Percentiles rank a stretch among this genome's conserved stretches.
These are phyloP conservation scores for Hippocampus zosterae DNA, from an alignment of 2,113 vertebrate species.

Conservation along the genomic window DNA sequence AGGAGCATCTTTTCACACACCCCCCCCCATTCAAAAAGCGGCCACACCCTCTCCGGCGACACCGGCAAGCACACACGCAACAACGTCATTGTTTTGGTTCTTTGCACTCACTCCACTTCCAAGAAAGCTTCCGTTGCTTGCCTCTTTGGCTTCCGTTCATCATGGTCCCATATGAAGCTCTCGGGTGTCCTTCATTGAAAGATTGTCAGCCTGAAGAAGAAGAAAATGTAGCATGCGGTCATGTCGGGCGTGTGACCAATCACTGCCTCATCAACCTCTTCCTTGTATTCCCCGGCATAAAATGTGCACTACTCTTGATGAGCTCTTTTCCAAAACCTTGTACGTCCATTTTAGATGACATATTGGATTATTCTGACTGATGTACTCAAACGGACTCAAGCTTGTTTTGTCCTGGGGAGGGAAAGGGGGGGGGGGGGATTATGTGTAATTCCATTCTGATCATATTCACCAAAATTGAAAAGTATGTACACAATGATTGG, in stretches of 20 bases:
- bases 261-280: background rate
- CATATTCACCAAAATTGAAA: background rate
- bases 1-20: slow-evolving; percentile 21
- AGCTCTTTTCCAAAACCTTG: background rate
- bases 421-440: too few species aligned
- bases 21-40: background rate
- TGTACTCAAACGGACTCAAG: background rate
- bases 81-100: slow-evolving; percentile 21
- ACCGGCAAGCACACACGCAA: background rate
- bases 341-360: background rate
- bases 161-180: background rate
- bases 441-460: too few species aligned
- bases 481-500: background rate
- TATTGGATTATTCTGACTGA: background rate
- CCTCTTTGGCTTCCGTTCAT: background rate
- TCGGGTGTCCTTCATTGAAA: background rate
- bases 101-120: slow-evolving; percentile 19
- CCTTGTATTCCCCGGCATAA: background rate
- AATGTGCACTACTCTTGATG: background rate
- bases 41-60: slow-evolving; percentile 7
- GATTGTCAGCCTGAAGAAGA: background rate
- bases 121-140: background rate
- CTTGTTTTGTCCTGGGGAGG: background rate
- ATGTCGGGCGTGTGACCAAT: background rate
- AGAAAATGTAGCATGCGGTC: background rate